These are phyloP conservation scores for Galaxias olidus DNA, from an alignment of 2,797 vertebrate genomes.

Conservation along the genomic window DNA sequence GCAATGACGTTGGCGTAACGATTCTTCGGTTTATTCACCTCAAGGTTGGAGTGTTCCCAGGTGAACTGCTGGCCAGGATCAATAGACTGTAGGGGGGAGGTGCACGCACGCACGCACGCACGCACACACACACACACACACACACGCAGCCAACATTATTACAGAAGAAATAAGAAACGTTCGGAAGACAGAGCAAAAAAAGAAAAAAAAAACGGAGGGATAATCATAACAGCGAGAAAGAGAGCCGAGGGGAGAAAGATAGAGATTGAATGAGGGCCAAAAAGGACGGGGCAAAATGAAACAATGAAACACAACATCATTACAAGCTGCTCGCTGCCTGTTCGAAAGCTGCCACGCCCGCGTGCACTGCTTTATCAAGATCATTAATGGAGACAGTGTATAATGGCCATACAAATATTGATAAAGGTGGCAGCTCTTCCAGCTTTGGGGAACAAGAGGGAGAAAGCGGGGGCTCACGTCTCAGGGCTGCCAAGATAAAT, in stretches of 20 bases:
- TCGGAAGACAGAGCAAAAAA: conserved; percentile 8
- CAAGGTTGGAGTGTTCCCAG: conserved; percentile 98
- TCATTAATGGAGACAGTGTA: conserved; percentile 48
- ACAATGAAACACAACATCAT: conserved; percentile 25
- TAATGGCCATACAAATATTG: conserved; percentile 59
- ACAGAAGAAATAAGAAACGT: conserved; percentile 17
- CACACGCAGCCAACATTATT: conserved; percentile 14
- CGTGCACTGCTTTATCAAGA: conserved; percentile 44
- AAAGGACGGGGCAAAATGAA: conserved; percentile 38
- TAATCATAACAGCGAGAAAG: conserved; percentile 1
- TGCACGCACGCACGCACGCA: conserved; percentile 9
- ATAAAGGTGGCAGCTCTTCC: conserved; percentile 50
- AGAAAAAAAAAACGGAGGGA: neutral
- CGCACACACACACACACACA: conserved; percentile 15
- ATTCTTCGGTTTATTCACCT: conserved; percentile 98
- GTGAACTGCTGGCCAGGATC: conserved; percentile 99
- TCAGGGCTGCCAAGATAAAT: conserved; percentile 54
- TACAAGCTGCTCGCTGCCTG: conserved; percentile 40
- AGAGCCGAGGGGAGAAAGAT: neutral
- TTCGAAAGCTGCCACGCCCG: conserved; percentile 48
- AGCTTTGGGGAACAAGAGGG: conserved; percentile 30
- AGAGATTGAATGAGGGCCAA: neutral
- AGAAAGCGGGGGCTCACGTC: neutral
- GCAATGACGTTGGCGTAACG: conserved; percentile 98
- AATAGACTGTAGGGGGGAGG: conserved; percentile 81